These are phyloP conservation scores for Lucifuga dentata DNA, from an alignment of 2,113 vertebrate genomes.

Conservation along the genomic window DNA sequence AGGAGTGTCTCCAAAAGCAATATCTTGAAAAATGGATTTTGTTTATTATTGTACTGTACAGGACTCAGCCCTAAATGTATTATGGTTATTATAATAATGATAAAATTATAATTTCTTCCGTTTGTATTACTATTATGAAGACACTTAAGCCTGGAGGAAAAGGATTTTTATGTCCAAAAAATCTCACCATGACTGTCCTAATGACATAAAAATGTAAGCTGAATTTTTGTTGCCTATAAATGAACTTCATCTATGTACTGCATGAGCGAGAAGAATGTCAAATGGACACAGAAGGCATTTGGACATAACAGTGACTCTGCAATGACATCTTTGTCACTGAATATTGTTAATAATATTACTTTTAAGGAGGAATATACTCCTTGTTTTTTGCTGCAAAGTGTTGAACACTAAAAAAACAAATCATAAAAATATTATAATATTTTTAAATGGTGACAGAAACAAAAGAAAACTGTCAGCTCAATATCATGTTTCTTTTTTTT, in stretches of 20 bases:
- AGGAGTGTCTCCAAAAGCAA: constrained; percentile 87
- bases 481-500: constrained; percentile 76
- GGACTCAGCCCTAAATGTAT: constrained; percentile 86
- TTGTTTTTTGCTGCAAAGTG: constrained; percentile 87
- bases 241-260: constrained; percentile 75
- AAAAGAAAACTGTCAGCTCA: constrained; percentile 73
- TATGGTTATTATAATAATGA: constrained; percentile 81
- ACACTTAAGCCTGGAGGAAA: constrained; percentile 78
- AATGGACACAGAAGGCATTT: constrained; percentile 70
- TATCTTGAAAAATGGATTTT: constrained; percentile 85
- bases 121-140: constrained; percentile 84
- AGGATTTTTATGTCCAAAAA: constrained; percentile 71
- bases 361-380: constrained; percentile 78
- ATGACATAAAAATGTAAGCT: constrained; percentile 67
- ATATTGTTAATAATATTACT: constrained; percentile 84
- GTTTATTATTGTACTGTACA: constrained; percentile 88
- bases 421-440: constrained; percentile 85
- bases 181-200: constrained; percentile 69
- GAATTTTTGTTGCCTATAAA: constrained; percentile 76
- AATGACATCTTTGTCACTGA: constrained; percentile 79
- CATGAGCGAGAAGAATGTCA: constrained; percentile 78
- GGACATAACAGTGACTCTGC: constrained; percentile 73
- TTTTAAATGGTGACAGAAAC: constrained; percentile 78
- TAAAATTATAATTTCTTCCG: constrained; percentile 81
- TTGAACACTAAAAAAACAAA: constrained; percentile 90